Conservation (phyloP, 2,797 vertebrate species). For the Darevskia nairensis region DNA sequence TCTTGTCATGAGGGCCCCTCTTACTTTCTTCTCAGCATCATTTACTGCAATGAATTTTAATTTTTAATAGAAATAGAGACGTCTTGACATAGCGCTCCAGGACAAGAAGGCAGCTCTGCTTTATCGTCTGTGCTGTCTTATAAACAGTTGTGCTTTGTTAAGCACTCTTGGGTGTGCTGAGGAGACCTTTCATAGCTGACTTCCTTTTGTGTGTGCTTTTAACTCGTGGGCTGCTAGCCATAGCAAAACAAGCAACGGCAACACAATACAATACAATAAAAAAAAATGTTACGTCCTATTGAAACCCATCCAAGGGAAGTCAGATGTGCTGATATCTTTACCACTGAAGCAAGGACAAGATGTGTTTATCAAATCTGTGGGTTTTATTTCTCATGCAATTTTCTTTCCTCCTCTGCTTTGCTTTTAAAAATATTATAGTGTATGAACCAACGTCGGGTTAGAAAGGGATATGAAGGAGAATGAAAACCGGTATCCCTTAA, state of each 20-base stretch:
- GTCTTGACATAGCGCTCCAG: not conserved
- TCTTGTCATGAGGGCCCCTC: not conserved
- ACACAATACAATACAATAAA: not conserved
- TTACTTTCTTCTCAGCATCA: not conserved
- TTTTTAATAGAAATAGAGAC: slow-evolving; percentile 3
- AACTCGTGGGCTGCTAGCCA: not conserved
- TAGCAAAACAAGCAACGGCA: not conserved
- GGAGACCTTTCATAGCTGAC: not conserved
- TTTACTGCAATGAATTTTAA: not conserved
- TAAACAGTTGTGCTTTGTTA: slow-evolving; percentile 7
- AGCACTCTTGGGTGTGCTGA: not conserved
- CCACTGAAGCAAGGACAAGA: not conserved
- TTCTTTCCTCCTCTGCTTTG: not conserved
- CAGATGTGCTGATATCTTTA: not conserved
- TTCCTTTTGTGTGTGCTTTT: not conserved
- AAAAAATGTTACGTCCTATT: slow-evolving; percentile 1
- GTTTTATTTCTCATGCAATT: not conserved
- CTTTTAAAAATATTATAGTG: not conserved
- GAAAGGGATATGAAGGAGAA: not conserved
- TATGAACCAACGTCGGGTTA: not conserved
- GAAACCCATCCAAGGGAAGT: slow-evolving; percentile 1
- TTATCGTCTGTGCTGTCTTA: not conserved
- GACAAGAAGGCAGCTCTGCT: not conserved
- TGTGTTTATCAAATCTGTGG: not conserved
- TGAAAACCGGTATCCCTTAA: not conserved